Evolutionary conservation across 2,888 invertebrate genomes (phyloP), one percentile per base, ranked within the genome.

Genomic region (Atherix ibis): DNA sequence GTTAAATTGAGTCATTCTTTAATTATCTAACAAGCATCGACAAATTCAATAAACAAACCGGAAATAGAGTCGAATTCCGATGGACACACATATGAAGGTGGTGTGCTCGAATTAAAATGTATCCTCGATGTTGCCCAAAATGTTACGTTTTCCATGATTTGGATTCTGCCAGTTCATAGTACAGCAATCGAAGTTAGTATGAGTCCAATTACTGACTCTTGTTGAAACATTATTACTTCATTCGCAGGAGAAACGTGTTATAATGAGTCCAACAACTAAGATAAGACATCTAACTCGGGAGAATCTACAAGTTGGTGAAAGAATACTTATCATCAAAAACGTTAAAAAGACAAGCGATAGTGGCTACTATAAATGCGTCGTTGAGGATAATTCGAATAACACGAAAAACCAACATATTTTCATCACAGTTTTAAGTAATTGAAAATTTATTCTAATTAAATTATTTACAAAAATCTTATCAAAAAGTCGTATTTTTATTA

Each of bases 41-140:
- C 40, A 2, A 31, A 33, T 10, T 41, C 27, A 13, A 34, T 44
- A 6, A 37, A 41, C 12, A 40, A 38, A 15, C 44, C 44, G 25
- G 12, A 10, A 14, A 42, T 44, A 15, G 13, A 12, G 10, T 40
- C 41, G 4, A 27, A 31, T 17, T 28, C 49, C 1, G 42, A 48
- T 16, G 50, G 52, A 18, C 57, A 58, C 39, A 59, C 52, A 12
- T 46, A 47, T 18, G 50, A 49, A 32, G 53, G 56, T 9, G 46
- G 48, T 17, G 39, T 40, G 5, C 54, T 61, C 14, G 46, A 50
- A 31, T 43, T 61, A 27, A 41, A 44, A 3, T 61, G 60, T 31
- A 44, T 49, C 10, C 46, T 55, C 5, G 48, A 49, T n/a, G 43
- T 45, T 16, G 43, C 47, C 1, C 44, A 43, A 2, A 42, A 45